phyloP scores from a whole-genome alignment of 2,888 invertebrate genomes.

The Euphydryas editha region DNA sequence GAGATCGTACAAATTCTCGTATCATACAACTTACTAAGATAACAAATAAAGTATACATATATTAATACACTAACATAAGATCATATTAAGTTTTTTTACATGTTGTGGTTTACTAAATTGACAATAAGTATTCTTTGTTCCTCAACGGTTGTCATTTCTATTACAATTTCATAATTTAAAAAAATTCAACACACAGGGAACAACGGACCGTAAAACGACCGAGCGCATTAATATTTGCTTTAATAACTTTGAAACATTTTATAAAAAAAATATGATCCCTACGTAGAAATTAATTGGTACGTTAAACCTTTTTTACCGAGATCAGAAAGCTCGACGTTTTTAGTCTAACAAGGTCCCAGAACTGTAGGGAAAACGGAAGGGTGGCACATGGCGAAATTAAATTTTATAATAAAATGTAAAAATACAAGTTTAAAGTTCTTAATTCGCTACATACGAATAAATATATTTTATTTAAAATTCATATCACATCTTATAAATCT shows the following conservation, averaged over 20 bases:
- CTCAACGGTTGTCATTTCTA: background rate
- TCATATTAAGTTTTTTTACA: too few species aligned
- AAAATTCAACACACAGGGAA: constrained; percentile 77
- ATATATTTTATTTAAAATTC: too few species aligned
- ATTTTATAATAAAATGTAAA: constrained; percentile 60
- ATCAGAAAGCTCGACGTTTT: constrained; percentile 56
- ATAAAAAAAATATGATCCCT: constrained; percentile 66
- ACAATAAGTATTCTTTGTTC: background rate
- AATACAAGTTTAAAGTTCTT: background rate
- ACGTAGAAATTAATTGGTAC: constrained; percentile 69
- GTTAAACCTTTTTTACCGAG: constrained; percentile 66
- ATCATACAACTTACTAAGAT: too few species aligned
- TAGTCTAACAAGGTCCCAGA: constrained; percentile 63
- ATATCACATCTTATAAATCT: too few species aligned
- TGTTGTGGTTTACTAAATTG: too few species aligned
- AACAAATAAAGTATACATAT: too few species aligned
- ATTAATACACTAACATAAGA: too few species aligned
- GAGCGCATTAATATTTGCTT: constrained; percentile 70
- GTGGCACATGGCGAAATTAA: constrained; percentile 68
- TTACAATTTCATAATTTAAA: constrained; percentile 66
- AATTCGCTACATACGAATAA: background rate
- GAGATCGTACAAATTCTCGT: too few species aligned
- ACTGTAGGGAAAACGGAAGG: constrained; percentile 60
- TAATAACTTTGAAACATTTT: constrained; percentile 72
- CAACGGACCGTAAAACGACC: constrained; percentile 61